These are phyloP conservation scores for Antheraea pernyi DNA, from an alignment of 1,140 invertebrate species.

Conservation along the genomic window DNA sequence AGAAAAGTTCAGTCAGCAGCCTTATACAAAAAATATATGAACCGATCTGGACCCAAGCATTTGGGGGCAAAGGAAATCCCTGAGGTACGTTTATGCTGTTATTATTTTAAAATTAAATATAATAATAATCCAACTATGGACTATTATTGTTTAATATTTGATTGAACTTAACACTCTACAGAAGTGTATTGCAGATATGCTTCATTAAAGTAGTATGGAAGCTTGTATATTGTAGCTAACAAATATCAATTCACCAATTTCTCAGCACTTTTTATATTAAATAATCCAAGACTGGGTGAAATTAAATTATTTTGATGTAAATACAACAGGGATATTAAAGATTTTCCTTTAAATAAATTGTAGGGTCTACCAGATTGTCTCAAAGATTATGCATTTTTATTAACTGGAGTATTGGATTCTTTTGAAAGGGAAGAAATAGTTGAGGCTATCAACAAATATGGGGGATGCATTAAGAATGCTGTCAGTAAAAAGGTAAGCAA, in stretches of 20 bases:
- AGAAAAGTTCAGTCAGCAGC: constrained; percentile 81
- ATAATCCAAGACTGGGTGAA: background rate
- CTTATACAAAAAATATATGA: constrained; percentile 86
- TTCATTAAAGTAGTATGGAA: too few species aligned
- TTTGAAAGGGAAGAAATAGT: constrained; percentile 90
- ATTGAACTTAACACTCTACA: too few species aligned
- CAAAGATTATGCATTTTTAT: constrained; percentile 88
- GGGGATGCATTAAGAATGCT: constrained; percentile 86
- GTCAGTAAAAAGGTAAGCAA: constrained; percentile 85
- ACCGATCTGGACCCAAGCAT: constrained; percentile 87
- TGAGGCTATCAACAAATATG: constrained; percentile 88
- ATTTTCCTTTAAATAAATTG: constrained; percentile 24
- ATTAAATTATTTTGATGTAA: too few species aligned
- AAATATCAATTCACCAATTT: too few species aligned
- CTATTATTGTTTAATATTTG: too few species aligned
- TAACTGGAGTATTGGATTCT: constrained; percentile 94
- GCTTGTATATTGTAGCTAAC: too few species aligned
- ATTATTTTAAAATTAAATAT: constrained; percentile 14
- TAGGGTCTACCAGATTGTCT: constrained; percentile 88
- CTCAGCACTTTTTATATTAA: background rate
- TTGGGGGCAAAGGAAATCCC: constrained; percentile 91
- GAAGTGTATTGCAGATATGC: too few species aligned
- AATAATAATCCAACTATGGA: background rate
- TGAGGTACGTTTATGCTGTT: constrained; percentile 76
- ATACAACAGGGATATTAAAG: too few species aligned